Evolutionary conservation across 2,113 vertebrate species (phyloP).

Genomic region (Tupaia chinensis): DNA sequence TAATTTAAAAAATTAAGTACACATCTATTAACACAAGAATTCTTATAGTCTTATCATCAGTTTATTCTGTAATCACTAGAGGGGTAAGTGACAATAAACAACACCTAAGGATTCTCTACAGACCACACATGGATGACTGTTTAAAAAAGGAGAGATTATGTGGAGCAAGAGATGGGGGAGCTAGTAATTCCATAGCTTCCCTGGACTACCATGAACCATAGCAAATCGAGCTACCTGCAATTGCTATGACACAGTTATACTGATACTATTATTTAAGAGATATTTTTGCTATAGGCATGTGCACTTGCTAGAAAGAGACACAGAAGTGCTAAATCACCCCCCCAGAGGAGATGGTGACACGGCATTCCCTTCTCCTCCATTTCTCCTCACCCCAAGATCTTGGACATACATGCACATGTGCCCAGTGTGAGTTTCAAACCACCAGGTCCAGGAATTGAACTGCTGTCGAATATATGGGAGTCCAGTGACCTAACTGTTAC

Average conservation of each 20-base stretch:
- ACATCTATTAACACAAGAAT: background rate
- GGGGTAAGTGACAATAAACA: background rate
- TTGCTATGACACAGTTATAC: background rate
- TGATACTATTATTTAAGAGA: background rate
- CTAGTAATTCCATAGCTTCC: rapidly evolving
- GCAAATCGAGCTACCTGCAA: background rate
- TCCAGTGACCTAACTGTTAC: no score
- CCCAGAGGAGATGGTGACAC: no score
- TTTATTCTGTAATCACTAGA: background rate
- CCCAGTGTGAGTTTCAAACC: no score
- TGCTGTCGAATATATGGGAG: no score
- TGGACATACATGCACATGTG: no score
- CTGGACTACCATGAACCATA: background rate
- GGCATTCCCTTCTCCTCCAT: no score
- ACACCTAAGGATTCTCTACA: no score
- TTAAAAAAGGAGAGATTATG: background rate
- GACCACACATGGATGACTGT: background rate
- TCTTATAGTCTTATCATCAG: background rate
- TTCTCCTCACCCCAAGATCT: no score
- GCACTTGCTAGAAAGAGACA: no score
- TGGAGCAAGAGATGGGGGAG: background rate
- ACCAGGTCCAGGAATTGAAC: no score
- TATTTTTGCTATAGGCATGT: no score
- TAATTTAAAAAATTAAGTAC: background rate
- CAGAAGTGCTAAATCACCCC: no score